Percentiles rank a stretch among this genome's conserved stretches.
Evolutionary conservation across 2,888 invertebrate species (phyloP).

Genomic region (Taphrorychus bicolor): DNA sequence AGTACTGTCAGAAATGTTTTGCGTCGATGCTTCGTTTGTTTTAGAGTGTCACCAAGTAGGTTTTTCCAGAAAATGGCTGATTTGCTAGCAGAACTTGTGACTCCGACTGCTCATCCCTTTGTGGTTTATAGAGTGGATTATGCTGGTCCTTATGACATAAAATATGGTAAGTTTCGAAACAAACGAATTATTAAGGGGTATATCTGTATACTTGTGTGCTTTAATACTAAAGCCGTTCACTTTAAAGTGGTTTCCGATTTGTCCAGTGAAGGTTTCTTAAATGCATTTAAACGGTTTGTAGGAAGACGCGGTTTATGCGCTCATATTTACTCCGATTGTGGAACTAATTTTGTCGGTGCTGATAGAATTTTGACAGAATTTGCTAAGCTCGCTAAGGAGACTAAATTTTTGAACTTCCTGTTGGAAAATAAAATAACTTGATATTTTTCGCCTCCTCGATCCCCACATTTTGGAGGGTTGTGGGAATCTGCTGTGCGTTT

Average conservation of each 20-base stretch:
- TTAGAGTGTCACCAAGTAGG: constrained; percentile 18
- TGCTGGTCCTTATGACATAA: constrained; percentile 40
- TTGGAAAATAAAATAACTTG: constrained; percentile 37
- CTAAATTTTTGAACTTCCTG: constrained; percentile 8
- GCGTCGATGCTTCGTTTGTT: constrained; percentile 37
- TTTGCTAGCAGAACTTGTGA: constrained; percentile 32
- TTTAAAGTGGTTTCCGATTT: constrained; percentile 38
- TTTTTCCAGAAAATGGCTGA: constrained; percentile 35
- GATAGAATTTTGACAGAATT: constrained; percentile 1
- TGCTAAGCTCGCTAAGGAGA: constrained; percentile 4
- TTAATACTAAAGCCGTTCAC: constrained; percentile 38
- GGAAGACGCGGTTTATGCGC: constrained; percentile 33
- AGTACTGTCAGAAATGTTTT: constrained; percentile 20
- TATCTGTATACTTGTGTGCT: constrained; percentile 41
- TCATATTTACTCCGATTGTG: constrained; percentile 35
- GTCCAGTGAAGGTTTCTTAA: constrained; percentile 31
- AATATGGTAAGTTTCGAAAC: constrained; percentile 30
- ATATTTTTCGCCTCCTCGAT: constrained; percentile 49
- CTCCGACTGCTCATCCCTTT: constrained; percentile 35
- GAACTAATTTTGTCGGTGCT: constrained; percentile 33
- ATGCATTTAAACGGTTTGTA: constrained; percentile 38
- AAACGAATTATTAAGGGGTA: constrained; percentile 34
- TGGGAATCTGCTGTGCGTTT: constrained; percentile 50
- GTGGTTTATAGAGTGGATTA: constrained; percentile 35
- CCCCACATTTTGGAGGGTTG: constrained; percentile 39